These are phyloP conservation scores for Nebria brevicollis DNA, from an alignment of 2,888 invertebrate genomes.

Conservation along the genomic window DNA sequence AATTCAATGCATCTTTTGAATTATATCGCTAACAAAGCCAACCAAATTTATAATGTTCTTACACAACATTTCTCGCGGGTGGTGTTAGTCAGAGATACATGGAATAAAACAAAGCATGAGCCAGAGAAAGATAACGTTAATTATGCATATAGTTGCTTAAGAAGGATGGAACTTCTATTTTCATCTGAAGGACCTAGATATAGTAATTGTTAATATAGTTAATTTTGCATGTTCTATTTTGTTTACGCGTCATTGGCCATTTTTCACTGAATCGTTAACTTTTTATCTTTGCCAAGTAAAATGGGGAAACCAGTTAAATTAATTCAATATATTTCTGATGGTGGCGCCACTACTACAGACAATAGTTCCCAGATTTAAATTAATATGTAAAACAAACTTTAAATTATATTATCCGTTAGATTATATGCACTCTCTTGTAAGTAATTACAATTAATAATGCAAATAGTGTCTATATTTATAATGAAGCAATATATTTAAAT, in stretches of 20 bases:
- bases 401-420: no score
- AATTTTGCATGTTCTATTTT: constrained; percentile 11
- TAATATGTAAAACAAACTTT: no score
- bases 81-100: neutral
- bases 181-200: constrained; percentile 10
- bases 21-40: neutral
- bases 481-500: no score
- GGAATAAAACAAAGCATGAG: neutral
- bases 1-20: neutral
- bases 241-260: constrained; percentile 5
- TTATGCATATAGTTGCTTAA: neutral
- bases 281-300: neutral
- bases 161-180: constrained; percentile 18
- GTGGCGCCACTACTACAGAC: neutral
- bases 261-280: constrained; percentile 3
- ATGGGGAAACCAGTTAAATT: neutral
- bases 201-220: constrained; percentile 14
- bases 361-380: neutral
- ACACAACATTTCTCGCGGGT: neutral
- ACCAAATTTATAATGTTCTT: neutral
- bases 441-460: no score
- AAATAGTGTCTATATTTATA: no score
- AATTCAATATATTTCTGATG: neutral
- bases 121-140: constrained; percentile 19
- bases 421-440: no score